Base-by-base conservation (phyloP, 2,888 invertebrate species). In the Andrena chrysosceles region DNA sequence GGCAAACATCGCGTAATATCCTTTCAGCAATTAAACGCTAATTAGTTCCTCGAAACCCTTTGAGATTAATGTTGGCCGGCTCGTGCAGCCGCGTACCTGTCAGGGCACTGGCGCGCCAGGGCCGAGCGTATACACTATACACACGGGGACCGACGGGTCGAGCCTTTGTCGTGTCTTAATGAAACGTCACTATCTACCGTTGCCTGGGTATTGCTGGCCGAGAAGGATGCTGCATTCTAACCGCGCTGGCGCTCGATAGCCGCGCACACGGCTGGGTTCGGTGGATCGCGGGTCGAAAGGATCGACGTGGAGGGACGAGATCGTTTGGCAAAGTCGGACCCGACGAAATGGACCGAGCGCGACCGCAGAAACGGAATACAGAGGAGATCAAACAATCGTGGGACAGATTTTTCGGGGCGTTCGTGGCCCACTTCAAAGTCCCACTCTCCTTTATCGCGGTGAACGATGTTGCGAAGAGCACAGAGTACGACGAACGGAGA, bases 101-200 rank as follows among this genome's bases (percentile, higher is more conserved):
- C 69, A 69, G 79, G 52, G 29, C 85, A 62, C 76, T 1, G 85
- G 60, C 66, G 52, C 52, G 48, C 52, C 35, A 52, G 60, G 49
- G 59, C 70, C 31, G 71, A 60, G 74, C 77, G 26, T 35, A 35
- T 35, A 35, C 35, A 2, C 10, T 23, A 52, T 35, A 68, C 63
- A 71, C 33, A 16, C 26, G 13, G 54, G 42, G 42, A 42, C 16
- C 42, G 66, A 35, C 56, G 66, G 67, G 71, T 74, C 66, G 78
- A 31, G 77, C 81, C 87, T 89, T 87, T 89, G 89, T 89, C 86
- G 83, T 56, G 56, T 86, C 87, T 89, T 89, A 86, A 86, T 89
- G 89, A 89, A 89, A 89, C 85, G 89, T 89, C 89, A 89, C 89
- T 77, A 83, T 85, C 87, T 83, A 59, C 42, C 78, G 76, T 62